These are phyloP conservation scores for Macrostomum lignano DNA, from an alignment of 1,140 invertebrate genomes.

Conservation along the genomic window DNA sequence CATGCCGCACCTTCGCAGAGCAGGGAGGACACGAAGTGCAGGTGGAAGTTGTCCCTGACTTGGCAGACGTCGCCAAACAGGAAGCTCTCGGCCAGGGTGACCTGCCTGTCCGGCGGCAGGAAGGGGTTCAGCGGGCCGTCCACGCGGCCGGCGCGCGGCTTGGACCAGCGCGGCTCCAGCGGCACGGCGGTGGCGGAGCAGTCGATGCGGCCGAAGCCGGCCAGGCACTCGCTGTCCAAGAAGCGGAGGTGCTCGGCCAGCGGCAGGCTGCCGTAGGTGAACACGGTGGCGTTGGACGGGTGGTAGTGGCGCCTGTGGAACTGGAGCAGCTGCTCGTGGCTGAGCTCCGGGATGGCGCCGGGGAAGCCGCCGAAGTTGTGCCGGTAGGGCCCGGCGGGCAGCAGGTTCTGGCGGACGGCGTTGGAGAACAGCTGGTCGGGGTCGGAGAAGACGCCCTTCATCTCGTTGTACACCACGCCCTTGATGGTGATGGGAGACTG, in stretches of 20 bases:
- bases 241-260: no score
- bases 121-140: no score
- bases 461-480: conserved; percentile 85
- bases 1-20: no score
- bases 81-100: no score
- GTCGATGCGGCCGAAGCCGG: no score
- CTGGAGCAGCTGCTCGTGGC: conserved; percentile 44
- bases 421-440: conserved; percentile 49
- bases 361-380: conserved; percentile 63
- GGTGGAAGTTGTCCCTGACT: no score
- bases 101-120: no score
- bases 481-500: conserved; percentile 51
- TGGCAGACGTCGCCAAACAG: no score
- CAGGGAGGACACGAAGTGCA: no score
- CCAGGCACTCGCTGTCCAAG: no score
- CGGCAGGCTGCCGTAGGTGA: conserved; percentile 65
- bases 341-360: conserved; percentile 47
- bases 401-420: conserved; percentile 42
- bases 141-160: no score
- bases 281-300: conserved; percentile 57
- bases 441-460: conserved; percentile 75
- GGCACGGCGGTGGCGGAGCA: no score
- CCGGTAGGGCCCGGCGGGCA: conserved; percentile 58
- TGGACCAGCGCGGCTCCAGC: conserved; percentile 44
- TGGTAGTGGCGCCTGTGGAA: conserved; percentile 67